A percentile compares a stretch with the other conserved stretches of the same genome.
phyloP scores from a whole-genome alignment of 1,140 invertebrate genomes.

The Sarcophaga peregrina region DNA sequence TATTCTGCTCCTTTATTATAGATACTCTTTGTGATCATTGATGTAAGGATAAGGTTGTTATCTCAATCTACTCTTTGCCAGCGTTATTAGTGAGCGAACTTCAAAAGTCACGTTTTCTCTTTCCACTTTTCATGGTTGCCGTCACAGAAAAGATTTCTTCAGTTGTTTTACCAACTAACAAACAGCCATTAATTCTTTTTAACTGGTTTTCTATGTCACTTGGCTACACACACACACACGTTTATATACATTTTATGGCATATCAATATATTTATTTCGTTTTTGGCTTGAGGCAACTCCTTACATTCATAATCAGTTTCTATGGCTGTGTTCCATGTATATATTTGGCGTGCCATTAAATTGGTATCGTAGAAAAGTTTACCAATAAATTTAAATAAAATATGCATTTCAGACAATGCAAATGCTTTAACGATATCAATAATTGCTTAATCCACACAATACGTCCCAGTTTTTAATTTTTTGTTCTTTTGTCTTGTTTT shows the following conservation, averaged over 20 bases:
- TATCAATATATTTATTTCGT: background rate
- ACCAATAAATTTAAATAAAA: conserved; percentile 35
- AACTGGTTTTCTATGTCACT: background rate
- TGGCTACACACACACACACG: background rate
- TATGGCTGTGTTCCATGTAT: background rate
- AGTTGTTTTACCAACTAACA: too few relatives aligned
- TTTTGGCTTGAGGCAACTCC: background rate
- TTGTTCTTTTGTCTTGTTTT: background rate
- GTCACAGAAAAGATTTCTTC: background rate
- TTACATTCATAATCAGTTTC: background rate
- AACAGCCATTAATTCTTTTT: background rate
- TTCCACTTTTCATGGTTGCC: background rate
- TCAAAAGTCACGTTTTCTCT: background rate
- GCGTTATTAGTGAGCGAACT: too few relatives aligned
- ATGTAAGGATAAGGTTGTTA: too few relatives aligned
- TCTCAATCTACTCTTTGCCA: too few relatives aligned
- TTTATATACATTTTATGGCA: too few relatives aligned
- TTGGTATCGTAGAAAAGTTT: background rate
- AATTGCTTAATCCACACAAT: conserved; percentile 35
- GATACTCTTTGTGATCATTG: too few relatives aligned
- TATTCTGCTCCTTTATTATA: too few relatives aligned
- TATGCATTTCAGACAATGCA: conserved; percentile 39
- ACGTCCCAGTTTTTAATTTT: background rate
- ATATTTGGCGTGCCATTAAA: background rate
- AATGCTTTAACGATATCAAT: conserved; percentile 29